Evolutionary conservation across 2,797 vertebrate species (phyloP), one percentile per base, ranked within the genome.

Genomic region (Xiphorhynchus erythropygius): DNA sequence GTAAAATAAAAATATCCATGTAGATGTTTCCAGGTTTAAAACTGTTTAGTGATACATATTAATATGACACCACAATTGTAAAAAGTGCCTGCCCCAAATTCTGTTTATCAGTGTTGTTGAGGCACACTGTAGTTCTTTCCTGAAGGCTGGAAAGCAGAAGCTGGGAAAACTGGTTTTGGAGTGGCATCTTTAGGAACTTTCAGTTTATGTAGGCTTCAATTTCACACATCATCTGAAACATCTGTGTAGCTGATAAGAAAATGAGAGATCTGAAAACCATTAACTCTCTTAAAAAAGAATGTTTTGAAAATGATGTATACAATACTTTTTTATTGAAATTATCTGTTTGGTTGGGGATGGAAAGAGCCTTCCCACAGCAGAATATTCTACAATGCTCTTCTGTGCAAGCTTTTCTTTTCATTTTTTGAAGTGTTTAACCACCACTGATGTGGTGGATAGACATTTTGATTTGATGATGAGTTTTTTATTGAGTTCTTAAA

Each of bases 341-440:
- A 52, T 71, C 12, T 62, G 8, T 27, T 78, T 85, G 35, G 55
- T 0, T 37, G 4, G 37, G 30, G 30, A 27, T 52, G 28, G 76
- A 33, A 83, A 85, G 21, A 88, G 7, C 21, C 55, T 69, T 87
- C 30, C 33, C 11, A 23, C 2, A 27, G 23, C 18, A 73, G 63
- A 42, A 79, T 76, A 62, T 65, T 75, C 17, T 42, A 44, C 32
- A 41, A 10, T 41, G 67, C 18, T 75, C 5, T 39, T 59, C 13
- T 28, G 0, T 52, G 28, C 0, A 0, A 7, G 3, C 7, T 56
- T 33, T 79, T 62, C 67, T 59, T 28, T 79, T 24, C 22, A 28
- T 65, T 33, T 84, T 75, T 41, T 52, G 37, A 64, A 21, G 6
- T 24, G 18, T 60, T 84, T 64, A 84, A 32, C 13, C 33, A 68